Percentiles rank a stretch among this genome's conserved stretches.
Conservation (phyloP, 1,140 invertebrate species). For the Drosophila ercepeae region DNA sequence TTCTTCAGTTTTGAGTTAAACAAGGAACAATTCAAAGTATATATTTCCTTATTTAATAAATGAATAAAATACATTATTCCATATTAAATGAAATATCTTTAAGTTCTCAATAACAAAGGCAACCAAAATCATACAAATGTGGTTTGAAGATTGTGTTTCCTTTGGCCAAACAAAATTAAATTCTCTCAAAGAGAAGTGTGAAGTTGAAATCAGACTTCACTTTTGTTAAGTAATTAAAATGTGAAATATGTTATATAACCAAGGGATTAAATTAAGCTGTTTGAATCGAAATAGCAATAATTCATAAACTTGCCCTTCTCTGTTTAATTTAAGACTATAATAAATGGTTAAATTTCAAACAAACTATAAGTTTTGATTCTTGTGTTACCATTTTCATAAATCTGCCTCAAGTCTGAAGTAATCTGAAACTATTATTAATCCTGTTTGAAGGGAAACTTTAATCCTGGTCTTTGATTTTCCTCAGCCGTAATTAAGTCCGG, state of each 20-base stretch:
- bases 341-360: no score
- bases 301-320: not conserved
- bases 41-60: not conserved
- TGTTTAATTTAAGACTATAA: no score
- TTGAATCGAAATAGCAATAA: not conserved
- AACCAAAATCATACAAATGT: not conserved
- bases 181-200: not conserved
- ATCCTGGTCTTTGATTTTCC: not conserved
- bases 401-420: not conserved
- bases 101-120: not conserved
- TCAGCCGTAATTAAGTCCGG: slow-evolving; percentile 32
- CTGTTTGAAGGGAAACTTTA: slow-evolving; percentile 9
- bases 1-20: no score
- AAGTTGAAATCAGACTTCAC: not conserved
- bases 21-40: no score
- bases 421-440: slow-evolving; percentile 19
- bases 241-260: not conserved
- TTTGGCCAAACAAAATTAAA: not conserved
- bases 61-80: not conserved
- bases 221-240: slow-evolving; percentile 2
- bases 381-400: not conserved
- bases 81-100: not conserved
- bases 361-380: no score
- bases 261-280: not conserved
- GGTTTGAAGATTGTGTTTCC: not conserved